phyloP scores from a whole-genome alignment of 2,113 vertebrate species.

The Pterophyllum scalare region DNA sequence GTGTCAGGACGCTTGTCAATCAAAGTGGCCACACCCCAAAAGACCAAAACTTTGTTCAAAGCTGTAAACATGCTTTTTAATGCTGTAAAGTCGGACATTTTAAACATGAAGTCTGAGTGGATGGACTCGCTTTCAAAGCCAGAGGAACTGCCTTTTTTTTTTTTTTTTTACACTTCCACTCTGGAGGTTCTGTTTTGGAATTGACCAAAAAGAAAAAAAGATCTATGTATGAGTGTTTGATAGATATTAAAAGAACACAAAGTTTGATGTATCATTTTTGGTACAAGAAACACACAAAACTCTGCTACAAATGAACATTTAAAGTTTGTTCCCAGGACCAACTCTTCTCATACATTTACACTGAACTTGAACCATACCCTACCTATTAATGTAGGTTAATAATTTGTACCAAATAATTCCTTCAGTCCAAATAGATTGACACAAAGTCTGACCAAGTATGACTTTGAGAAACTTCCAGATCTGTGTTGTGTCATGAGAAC shows the following conservation, averaged over 20 bases:
- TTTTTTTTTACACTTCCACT: too few species aligned
- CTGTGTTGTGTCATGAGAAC: conserved; percentile 62
- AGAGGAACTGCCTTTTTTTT: too few species aligned
- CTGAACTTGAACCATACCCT: background rate
- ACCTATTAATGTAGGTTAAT: background rate
- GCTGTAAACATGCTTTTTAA: too few species aligned
- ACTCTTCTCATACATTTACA: background rate
- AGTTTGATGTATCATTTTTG: background rate
- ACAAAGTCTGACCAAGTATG: background rate
- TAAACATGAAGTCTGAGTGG: background rate
- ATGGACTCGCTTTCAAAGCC: background rate
- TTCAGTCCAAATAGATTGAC: background rate
- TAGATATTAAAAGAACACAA: background rate
- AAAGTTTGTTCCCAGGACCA: background rate
- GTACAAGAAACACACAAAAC: background rate
- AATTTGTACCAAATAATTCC: background rate
- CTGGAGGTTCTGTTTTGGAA: background rate
- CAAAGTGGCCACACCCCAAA: too few species aligned
- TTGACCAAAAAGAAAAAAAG: background rate
- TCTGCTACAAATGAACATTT: background rate
- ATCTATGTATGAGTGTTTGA: background rate
- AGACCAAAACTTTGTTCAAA: background rate
- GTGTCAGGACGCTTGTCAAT: background rate
- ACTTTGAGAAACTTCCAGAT: conserved; percentile 38
- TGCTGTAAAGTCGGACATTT: background rate